Base-by-base conservation (phyloP, 1,140 invertebrate species). In the Telenomus remus region DNA sequence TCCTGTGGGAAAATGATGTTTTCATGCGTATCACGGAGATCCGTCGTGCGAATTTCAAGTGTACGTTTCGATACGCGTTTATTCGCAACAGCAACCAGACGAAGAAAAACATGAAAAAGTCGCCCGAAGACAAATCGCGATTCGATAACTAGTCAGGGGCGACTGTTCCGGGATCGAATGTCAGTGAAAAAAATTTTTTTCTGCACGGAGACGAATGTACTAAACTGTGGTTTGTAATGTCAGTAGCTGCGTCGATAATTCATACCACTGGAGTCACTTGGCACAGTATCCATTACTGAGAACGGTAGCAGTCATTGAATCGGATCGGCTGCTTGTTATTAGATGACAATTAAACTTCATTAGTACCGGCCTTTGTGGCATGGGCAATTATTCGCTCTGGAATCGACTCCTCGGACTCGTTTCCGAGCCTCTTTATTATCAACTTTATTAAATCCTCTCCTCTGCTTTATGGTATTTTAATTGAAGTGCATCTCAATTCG, bases 241-340 rank as follows among this genome's bases (percentile, higher is more conserved):
- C 70, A 73, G 56, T 54, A 59, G 46, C 34, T 46, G 59, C 12
- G 54, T 65, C 46, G 34, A 50, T 60, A 66, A 74, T 61, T 65
- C 44, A 55, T 65, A 73, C 63, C 61, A 35, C 61, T 73, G 56
- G 56, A 61, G 51, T 63, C 65, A 74, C 61, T 65, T 55, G 46
- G 48, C 37, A 19, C 33, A 73, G 27, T 73, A 73, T 66, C 70
- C 10, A 61, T 73, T 73, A 73, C 70, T 66, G 70, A 60, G 70
- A 73, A 73, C 61, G 27, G 47, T 12, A 72, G 55, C 70, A 7
- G 66, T 43, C 51, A 55, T 39, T 60, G 55, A 47, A 66, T 59
- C 39, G 49, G 49, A 73, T 72, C 54, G 49, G 13, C 27, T 11
- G 50, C 44, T 68, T 59, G 50, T 70, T 63, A 61, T 63, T 60